Percentiles rank a stretch among this genome's conserved stretches.
These are phyloP conservation scores for Oceanites oceanicus DNA, from an alignment of 2,113 vertebrate species.

Conservation along the genomic window DNA sequence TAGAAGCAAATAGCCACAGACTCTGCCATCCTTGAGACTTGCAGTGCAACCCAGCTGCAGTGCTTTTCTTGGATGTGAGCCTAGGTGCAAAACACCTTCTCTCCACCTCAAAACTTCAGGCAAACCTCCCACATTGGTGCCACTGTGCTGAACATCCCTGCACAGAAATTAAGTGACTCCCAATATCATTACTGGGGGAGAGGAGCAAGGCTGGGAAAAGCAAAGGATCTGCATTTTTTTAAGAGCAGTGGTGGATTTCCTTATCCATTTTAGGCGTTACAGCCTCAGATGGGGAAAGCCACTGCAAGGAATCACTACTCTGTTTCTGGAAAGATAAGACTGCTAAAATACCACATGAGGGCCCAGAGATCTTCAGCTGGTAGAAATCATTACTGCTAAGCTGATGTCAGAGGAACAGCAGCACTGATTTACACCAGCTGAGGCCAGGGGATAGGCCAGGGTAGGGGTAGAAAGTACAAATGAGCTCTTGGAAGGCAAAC, in stretches of 20 bases:
- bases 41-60: not conserved
- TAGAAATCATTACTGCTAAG: not conserved
- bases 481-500: not conserved
- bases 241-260: not conserved
- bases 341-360: not conserved
- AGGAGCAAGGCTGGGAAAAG: not conserved
- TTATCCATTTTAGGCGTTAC: not conserved
- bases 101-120: not conserved
- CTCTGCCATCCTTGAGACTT: not conserved
- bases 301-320: rapidly evolving
- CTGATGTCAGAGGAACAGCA: not conserved
- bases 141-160: not conserved
- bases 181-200: too few relatives aligned
- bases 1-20: not conserved
- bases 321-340: not conserved
- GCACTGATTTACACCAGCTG: not conserved
- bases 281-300: not conserved
- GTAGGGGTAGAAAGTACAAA: not conserved
- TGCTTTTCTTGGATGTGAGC: not conserved
- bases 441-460: not conserved
- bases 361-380: not conserved
- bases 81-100: not conserved
- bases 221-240: not conserved
- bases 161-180: not conserved
- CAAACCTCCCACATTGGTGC: not conserved